phyloP scores from a whole-genome alignment of 2,113 vertebrate species.

The Aix galericulata region DNA sequence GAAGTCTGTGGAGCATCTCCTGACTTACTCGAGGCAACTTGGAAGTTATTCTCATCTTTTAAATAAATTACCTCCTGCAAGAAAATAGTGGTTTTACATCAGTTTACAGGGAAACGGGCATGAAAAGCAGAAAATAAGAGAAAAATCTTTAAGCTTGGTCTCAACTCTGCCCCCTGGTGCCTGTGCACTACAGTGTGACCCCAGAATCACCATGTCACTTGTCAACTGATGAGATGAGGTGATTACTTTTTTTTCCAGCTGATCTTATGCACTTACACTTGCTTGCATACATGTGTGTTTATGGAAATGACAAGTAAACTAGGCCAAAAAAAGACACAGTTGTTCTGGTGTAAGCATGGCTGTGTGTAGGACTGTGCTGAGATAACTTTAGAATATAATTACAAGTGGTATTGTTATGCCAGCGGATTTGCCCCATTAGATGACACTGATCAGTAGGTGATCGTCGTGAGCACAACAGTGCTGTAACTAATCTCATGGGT shows the following conservation, averaged over 20 bases:
- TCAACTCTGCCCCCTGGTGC: neutral
- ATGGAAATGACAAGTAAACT: neutral
- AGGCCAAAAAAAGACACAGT: neutral
- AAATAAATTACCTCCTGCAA: neutral
- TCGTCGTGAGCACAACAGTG: neutral
- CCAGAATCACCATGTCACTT: neutral
- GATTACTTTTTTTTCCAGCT: neutral
- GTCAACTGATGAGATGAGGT: neutral
- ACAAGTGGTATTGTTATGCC: neutral
- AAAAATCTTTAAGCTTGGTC: neutral
- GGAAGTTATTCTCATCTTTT: neutral
- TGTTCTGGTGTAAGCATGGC: neutral
- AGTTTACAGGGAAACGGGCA: neutral
- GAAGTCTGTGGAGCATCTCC: neutral
- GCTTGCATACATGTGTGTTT: neutral
- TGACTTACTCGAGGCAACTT: neutral
- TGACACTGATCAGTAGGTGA: neutral
- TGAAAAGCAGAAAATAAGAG: neutral
- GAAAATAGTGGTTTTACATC: neutral
- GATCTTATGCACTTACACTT: neutral
- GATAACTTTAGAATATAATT: neutral
- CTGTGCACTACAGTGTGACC: neutral
- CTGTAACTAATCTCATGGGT: neutral
- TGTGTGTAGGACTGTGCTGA: neutral
- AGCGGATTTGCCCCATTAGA: neutral